Evolutionary conservation across 2,797 vertebrate genomes (phyloP), one percentile per base, ranked within the genome.

Genomic region (Tamandua tetradactyla): DNA sequence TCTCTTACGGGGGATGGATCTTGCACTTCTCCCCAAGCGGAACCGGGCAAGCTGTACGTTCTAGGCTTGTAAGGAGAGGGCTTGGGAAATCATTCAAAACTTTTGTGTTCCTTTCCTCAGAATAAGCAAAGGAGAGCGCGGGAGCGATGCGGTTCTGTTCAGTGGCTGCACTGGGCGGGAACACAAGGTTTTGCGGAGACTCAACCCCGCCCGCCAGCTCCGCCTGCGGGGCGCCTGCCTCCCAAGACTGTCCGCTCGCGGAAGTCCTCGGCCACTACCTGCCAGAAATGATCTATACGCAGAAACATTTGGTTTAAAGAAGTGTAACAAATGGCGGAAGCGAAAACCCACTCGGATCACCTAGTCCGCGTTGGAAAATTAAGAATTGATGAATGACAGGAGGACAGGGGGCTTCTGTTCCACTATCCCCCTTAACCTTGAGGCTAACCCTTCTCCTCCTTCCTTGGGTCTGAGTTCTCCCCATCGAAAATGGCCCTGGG

Each of bases 221-320:
- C 35, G 1, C 55, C 52, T 13, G n/a, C 47, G 5, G n/a, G n/a
- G 55, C 7, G n/a, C 57, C 72, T 64, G 87, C 35, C 10, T 52
- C 20, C 55, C 55, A 22, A 22, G 47, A 55, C 55, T 20, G 22
- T 22, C 20, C 20, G 17, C 74, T 79, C 1, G 17, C 64, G 4
- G 27, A 18, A 37, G 40, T 68, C 30, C n/a, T 59, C 1, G 11
- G 66, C 44, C 78, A 25, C 83, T 9, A 49, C 57, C 92, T 40
- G 49, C 23, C 47, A 62, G 32, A 55, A 57, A 22, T 52, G 37
- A 91, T 20, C 78, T 35, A 40, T 59, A 49, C 1, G 1, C 25
- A 7, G 75, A 47, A 61, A 72, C 92, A 15, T 79, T 92, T 78
- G 69, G 20, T 89, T 95, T 27, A 64, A 83, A 94, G 69, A 92